phyloP scores from a whole-genome alignment of 1,140 invertebrate species.

The Drosophila guanche region DNA sequence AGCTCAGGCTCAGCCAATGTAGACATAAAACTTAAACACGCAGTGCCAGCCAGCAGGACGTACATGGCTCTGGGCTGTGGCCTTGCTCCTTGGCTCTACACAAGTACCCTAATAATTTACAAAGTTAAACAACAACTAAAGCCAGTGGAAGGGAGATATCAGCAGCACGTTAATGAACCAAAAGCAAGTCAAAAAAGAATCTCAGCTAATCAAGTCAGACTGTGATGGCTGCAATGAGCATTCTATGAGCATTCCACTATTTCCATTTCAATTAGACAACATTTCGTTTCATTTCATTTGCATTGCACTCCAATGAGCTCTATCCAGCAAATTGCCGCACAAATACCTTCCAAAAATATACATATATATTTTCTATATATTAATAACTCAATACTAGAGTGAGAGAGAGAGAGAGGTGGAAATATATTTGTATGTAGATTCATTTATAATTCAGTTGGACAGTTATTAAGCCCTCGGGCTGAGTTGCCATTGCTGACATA shows the following conservation, averaged over 20 bases:
- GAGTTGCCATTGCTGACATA: slow-evolving; percentile 31
- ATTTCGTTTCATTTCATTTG: slow-evolving; percentile 27
- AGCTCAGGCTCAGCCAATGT: slow-evolving; percentile 68
- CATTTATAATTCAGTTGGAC: slow-evolving; percentile 53
- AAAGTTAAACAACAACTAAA: slow-evolving; percentile 52
- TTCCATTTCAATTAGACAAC: slow-evolving; percentile 36
- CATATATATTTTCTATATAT: slow-evolving; percentile 2
- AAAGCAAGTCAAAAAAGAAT: too few relatives aligned
- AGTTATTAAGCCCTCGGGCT: slow-evolving; percentile 42
- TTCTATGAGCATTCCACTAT: too few relatives aligned
- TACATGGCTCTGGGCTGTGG: slow-evolving; percentile 9
- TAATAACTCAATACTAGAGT: slow-evolving; percentile 1
- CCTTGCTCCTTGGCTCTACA: slow-evolving; percentile 70
- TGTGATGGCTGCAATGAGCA: too few relatives aligned
- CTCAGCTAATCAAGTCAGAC: too few relatives aligned
- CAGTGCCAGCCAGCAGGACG: slow-evolving; percentile 14
- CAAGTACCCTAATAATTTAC: slow-evolving; percentile 51
- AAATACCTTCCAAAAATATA: slow-evolving; percentile 1
- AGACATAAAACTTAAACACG: slow-evolving; percentile 77
- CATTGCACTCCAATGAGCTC: slow-evolving; percentile 5
- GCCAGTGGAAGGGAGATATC: slow-evolving; percentile 24
- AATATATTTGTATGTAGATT: slow-evolving; percentile 29
- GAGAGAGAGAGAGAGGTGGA: neutral
- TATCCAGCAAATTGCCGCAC: slow-evolving; percentile 1
- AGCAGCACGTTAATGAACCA: too few relatives aligned